Conservation (phyloP, 2,888 invertebrate species). For the Oeneis ivallda region DNA sequence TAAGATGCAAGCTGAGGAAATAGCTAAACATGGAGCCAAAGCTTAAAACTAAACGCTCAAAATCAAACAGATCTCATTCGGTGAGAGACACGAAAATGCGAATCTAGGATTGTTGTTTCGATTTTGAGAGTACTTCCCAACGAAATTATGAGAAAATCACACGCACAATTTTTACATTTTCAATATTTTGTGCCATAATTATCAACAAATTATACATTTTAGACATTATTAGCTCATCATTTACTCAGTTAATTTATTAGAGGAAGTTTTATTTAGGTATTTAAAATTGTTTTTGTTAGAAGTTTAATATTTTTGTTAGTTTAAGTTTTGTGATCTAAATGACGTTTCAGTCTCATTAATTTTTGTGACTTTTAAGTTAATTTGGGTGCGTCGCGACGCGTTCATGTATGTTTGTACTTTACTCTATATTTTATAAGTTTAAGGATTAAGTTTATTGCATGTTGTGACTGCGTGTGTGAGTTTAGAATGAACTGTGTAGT, state of each 20-base stretch:
- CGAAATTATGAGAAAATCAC: conserved; percentile 44
- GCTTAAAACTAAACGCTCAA: conserved; percentile 47
- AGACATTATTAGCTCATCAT: conserved; percentile 11
- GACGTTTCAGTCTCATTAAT: conserved; percentile 39
- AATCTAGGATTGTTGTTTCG: conserved; percentile 5
- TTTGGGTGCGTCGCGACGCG: conserved; percentile 73
- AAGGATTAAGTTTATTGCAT: conserved; percentile 27
- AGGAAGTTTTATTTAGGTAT: conserved; percentile 29
- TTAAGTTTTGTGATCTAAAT: conserved; percentile 27
- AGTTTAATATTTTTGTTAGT: conserved; percentile 17
- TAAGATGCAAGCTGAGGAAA: conserved; percentile 87
- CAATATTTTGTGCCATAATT: conserved; percentile 40
- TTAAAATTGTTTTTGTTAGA: conserved; percentile 23
- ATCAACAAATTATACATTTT: conserved; percentile 14
- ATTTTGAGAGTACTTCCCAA: conserved; percentile 19
- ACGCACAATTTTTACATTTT: conserved; percentile 51
- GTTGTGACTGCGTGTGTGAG: conserved; percentile 9
- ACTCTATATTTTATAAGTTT: conserved; percentile 55
- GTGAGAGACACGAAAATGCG: conserved; percentile 36
- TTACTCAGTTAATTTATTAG: conserved; percentile 30
- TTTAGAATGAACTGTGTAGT: conserved; percentile 17
- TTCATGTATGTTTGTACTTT: conserved; percentile 73
- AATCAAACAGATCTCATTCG: conserved; percentile 40
- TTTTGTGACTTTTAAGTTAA: conserved; percentile 55
- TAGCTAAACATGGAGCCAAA: conserved; percentile 60